These are phyloP conservation scores for Aphrocallistes beatrix DNA, from an alignment of 37 sponge, comb jelly and placozoan species.

Conservation along the genomic window DNA sequence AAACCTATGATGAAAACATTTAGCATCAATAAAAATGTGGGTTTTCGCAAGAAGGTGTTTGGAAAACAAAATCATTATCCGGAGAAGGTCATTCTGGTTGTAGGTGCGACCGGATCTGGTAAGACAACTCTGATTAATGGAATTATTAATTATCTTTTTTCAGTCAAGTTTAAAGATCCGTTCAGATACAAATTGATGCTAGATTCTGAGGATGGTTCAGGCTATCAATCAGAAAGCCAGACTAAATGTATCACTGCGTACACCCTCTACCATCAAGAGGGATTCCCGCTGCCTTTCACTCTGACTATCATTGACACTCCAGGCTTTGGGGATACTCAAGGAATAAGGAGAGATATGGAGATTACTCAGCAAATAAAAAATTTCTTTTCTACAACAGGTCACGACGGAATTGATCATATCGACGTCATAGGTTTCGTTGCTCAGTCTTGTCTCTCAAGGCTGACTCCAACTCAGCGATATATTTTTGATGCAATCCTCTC, in stretches of 20 bases:
- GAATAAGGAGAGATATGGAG: conserved; percentile 25
- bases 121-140: conserved; percentile 35
- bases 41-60: not conserved
- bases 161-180: conserved; percentile 22
- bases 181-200: conserved; percentile 23
- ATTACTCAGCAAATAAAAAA: conserved; percentile 27
- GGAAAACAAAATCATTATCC: not conserved
- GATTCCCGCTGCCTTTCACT: conserved; percentile 21
- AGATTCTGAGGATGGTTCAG: conserved; percentile 27
- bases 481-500: conserved; percentile 36
- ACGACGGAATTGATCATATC: conserved; percentile 28
- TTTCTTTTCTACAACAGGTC: conserved; percentile 26
- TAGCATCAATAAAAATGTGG: not conserved
- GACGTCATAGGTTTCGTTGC: conserved; percentile 49
- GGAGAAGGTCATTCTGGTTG: conserved; percentile 19
- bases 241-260: conserved; percentile 34
- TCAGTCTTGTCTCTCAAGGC: conserved; percentile 21
- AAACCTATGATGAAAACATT: not conserved
- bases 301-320: conserved; percentile 46
- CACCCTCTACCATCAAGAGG: conserved; percentile 17
- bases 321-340: conserved; percentile 40
- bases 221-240: conserved; percentile 12
- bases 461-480: conserved; percentile 38
- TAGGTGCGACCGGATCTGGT: conserved; percentile 31
- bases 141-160: conserved; percentile 20